phyloP scores from a whole-genome alignment of 2,888 invertebrate genomes.

The Heterodera filipjevi region DNA sequence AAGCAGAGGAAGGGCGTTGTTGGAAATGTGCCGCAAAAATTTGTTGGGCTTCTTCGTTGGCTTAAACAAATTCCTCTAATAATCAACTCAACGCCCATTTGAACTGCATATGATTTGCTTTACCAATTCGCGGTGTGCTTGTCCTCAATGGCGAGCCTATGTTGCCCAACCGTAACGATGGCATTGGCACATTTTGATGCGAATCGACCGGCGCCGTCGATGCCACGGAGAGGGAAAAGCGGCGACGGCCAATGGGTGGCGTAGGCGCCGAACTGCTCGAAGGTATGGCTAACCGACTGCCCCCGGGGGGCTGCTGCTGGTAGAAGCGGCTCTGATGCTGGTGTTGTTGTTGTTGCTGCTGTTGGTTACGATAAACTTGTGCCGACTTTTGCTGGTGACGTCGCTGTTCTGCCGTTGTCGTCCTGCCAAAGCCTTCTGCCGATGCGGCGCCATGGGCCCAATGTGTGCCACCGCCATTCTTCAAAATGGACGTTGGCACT shows the following conservation, averaged over 20 bases:
- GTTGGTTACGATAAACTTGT: neutral
- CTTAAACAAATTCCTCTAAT: slow-evolving; percentile 25
- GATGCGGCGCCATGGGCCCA: neutral
- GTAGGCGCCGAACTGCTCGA: neutral
- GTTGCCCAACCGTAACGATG: neutral
- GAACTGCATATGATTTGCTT: neutral
- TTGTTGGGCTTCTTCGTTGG: slow-evolving; percentile 36
- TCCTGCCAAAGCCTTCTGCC: neutral
- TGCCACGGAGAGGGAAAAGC: slow-evolving; percentile 4
- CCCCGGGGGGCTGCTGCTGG: slow-evolving; percentile 16
- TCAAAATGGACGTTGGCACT: slow-evolving; percentile 10
- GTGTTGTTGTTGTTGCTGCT: neutral
- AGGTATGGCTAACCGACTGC: neutral
- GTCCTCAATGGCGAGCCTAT: slow-evolving; percentile 27
- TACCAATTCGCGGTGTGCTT: slow-evolving; percentile 26
- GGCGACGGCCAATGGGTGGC: slow-evolving; percentile 25
- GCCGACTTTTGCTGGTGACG: neutral
- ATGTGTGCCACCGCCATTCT: neutral
- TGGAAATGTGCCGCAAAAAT: slow-evolving; percentile 32
- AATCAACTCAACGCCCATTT: neutral
- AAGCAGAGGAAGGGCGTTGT: slow-evolving; percentile 5
- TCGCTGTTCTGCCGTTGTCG: neutral
- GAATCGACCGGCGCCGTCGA: neutral
- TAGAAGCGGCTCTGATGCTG: slow-evolving; percentile 28
- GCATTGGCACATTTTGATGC: neutral